phyloP scores from a whole-genome alignment of 1,140 invertebrate genomes.

The Trichonephila clavipes region DNA sequence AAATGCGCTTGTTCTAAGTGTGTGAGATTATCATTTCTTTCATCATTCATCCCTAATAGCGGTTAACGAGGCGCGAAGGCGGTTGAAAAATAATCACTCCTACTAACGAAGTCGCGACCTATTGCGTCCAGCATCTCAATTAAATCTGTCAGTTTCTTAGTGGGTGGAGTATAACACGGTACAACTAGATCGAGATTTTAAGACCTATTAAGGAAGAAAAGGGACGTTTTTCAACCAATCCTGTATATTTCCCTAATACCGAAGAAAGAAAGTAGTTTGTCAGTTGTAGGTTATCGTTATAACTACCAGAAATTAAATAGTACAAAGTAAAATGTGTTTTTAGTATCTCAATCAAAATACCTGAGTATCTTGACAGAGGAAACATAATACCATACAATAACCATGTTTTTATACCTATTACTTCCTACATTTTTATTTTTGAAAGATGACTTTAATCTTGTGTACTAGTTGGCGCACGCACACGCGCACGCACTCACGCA shows the following conservation, averaged over 20 bases:
- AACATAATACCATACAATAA: too few species aligned
- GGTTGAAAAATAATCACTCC: conserved; percentile 55
- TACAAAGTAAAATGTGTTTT: too few species aligned
- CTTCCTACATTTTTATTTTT: too few species aligned
- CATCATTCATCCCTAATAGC: conserved; percentile 52
- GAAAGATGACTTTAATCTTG: too few species aligned
- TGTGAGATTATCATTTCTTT: conserved; percentile 8
- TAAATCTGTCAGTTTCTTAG: conserved; percentile 62
- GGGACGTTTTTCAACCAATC: not conserved
- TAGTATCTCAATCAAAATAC: too few species aligned
- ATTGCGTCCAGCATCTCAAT: conserved; percentile 38
- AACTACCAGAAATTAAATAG: too few species aligned
- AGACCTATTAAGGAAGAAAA: not conserved
- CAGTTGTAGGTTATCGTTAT: too few species aligned
- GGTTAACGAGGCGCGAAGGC: conserved; percentile 70
- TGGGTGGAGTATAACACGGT: conserved; percentile 6
- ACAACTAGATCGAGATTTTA: not conserved
- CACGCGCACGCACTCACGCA: too few species aligned
- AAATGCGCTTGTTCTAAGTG: not conserved
- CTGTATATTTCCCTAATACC: not conserved
- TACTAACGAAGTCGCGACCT: conserved; percentile 69
- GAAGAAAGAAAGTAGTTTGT: too few species aligned
- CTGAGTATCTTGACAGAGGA: too few species aligned
- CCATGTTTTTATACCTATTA: too few species aligned
- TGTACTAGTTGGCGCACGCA: too few species aligned